Evolutionary conservation across 2,797 vertebrate genomes (phyloP).

Genomic region (Astyanax mexicanus): DNA sequence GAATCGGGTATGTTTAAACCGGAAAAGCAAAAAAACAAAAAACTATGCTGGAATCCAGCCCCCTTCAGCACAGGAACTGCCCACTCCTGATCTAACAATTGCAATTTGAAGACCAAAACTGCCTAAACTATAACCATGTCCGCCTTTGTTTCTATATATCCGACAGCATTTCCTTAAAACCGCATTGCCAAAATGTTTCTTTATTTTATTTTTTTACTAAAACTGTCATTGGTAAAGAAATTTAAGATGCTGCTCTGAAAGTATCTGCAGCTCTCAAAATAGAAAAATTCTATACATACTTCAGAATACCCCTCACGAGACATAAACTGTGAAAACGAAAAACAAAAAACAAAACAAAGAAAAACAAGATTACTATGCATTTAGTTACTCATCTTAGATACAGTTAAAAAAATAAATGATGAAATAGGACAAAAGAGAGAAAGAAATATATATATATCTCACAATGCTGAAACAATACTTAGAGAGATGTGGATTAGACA

Average conservation of each 20-base stretch:
- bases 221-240: slow-evolving; percentile 40
- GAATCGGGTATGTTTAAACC: too few species aligned
- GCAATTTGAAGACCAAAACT: slow-evolving; percentile 5
- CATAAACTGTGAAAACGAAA: too few species aligned
- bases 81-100: too few species aligned
- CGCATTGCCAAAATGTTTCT: slow-evolving; percentile 11
- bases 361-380: slow-evolving; percentile 18
- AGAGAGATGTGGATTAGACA: slow-evolving; percentile 25
- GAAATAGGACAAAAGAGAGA: slow-evolving; percentile 15
- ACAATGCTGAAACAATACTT: slow-evolving; percentile 37
- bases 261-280: slow-evolving; percentile 37
- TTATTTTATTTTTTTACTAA: slow-evolving; percentile 27
- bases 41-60: too few species aligned
- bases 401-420: slow-evolving; percentile 43
- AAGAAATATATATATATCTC: slow-evolving; percentile 20
- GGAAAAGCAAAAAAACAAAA: too few species aligned
- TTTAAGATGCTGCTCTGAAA: slow-evolving; percentile 35
- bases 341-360: too few species aligned
- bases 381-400: slow-evolving; percentile 39
- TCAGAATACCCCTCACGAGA: slow-evolving; percentile 38
- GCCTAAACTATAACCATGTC: neutral
- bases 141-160: neutral
- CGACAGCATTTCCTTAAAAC: slow-evolving; percentile 24
- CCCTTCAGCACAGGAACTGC: too few species aligned
- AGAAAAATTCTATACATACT: slow-evolving; percentile 48